Evolutionary conservation across 2,113 vertebrate species (phyloP), one percentile per base, ranked within the genome.

Genomic region (Pogona vitticeps): DNA sequence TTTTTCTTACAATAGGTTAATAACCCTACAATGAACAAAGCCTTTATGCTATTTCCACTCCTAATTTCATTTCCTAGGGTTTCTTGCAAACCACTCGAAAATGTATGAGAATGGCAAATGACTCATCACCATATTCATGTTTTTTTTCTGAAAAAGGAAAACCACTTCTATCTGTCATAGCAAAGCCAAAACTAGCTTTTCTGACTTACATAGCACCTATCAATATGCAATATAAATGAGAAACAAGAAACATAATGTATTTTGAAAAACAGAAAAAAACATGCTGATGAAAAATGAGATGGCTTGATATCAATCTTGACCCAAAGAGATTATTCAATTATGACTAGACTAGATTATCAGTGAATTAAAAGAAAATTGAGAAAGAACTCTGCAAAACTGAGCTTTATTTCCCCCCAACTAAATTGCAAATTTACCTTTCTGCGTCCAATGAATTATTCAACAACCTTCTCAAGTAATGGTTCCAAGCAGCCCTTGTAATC

Each of bases 1-100:
- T 67, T 84, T 84, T 80, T 75, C 40, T 84, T 75, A 77, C 75
- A 88, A 80, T 88, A 84, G 68, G 33, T 84, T 88, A 73, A 80
- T 84, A 80, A 80, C 12, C 33, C 82, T 80, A 70, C 80, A 84
- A 88, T 58, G 68, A 84, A 88, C 70, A 88, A 75, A 83, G 77
- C 6, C 23, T 65, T 56, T 26, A 56, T 67, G 42, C 76, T 89
- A 72, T 87, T 70, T 73, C 20, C 10, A 36, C 72, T 33, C 67
- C 56, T 78, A 79, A 67, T 20, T 76, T 79, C 70, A 86, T 70
- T 84, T 73, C 81, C 88, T 61, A 73, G 56, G 26, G 9, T 79
- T 17, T 56, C 76, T 65, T 87, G 18, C 33, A 82, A 80, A 77
- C 36, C 85, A 88, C 33, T 83, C 0, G 68, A 33, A 79, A 86